These are phyloP conservation scores for Tenodera sinensis DNA, from an alignment of 2,888 invertebrate genomes.

Conservation along the genomic window DNA sequence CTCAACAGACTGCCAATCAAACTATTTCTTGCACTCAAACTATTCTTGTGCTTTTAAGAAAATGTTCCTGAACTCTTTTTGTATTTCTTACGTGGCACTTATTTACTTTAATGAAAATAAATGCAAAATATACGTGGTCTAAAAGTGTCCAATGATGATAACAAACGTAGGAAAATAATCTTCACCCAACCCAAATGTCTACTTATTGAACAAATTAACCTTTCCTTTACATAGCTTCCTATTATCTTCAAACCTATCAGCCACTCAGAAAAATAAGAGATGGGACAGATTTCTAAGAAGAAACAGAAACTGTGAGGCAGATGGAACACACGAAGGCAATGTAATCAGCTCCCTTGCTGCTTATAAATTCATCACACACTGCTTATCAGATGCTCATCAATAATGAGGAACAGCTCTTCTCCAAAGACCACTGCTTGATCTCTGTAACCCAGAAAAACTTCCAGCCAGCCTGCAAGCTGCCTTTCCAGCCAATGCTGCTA, in stretches of 20 bases:
- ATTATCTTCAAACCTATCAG: constrained; percentile 6
- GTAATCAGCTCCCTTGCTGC: background rate
- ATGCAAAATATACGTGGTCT: background rate
- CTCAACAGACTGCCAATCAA: background rate
- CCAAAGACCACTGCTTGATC: background rate
- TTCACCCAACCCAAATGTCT: background rate
- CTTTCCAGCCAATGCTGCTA: constrained; percentile 39
- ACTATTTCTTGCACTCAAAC: background rate
- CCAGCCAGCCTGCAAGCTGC: constrained; percentile 27
- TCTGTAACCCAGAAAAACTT: constrained; percentile 42
- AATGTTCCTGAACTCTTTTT: background rate
- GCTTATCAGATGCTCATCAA: background rate
- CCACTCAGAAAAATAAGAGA: background rate
- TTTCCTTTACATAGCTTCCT: background rate
- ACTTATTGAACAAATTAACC: background rate
- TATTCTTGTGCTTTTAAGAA: background rate
- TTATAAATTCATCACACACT: background rate
- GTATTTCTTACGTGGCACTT: background rate
- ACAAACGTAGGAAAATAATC: background rate
- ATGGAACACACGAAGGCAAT: background rate
- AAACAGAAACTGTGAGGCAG: background rate
- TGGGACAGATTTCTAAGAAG: constrained; percentile 11
- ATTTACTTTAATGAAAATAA: background rate
- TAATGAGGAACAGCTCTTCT: background rate
- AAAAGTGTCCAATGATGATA: background rate